These are phyloP conservation scores for Varroa destructor DNA, from an alignment of 1,140 invertebrate genomes.

Conservation along the genomic window DNA sequence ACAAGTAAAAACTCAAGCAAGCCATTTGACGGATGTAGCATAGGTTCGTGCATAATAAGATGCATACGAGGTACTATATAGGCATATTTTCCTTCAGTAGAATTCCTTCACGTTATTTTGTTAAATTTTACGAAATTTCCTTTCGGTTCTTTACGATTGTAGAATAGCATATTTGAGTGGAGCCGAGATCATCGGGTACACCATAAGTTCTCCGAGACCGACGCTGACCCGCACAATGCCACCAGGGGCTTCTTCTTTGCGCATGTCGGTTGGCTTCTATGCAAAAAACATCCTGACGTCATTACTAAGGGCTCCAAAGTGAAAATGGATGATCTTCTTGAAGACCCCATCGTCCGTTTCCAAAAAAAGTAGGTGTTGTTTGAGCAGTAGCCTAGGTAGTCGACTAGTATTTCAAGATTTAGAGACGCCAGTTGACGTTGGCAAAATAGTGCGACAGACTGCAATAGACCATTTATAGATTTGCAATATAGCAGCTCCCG, in stretches of 20 bases:
- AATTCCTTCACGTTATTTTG: too few species aligned
- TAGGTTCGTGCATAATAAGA: too few species aligned
- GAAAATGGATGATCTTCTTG: conserved; percentile 68
- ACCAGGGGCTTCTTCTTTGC: conserved; percentile 88
- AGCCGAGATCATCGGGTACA: conserved; percentile 83
- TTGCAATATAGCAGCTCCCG: too few species aligned
- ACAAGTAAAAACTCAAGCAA: too few species aligned
- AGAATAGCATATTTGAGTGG: conserved; percentile 86
- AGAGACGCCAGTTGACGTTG: too few species aligned
- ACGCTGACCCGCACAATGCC: conserved; percentile 90
- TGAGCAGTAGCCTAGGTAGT: conserved; percentile 34
- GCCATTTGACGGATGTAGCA: too few species aligned
- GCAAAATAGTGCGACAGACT: too few species aligned
- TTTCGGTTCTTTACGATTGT: conserved; percentile 28
- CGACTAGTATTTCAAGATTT: too few species aligned
- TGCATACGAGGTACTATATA: too few species aligned
- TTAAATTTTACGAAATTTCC: neutral
- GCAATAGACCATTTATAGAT: too few species aligned
- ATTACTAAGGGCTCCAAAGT: conserved; percentile 67
- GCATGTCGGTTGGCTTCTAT: conserved; percentile 83
- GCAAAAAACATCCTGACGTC: conserved; percentile 77
- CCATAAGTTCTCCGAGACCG: conserved; percentile 87
- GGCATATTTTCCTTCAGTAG: too few species aligned
- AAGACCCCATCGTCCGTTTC: conserved; percentile 65
- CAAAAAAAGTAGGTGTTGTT: conserved; percentile 51